A percentile compares a stretch with the other conserved stretches of the same genome.
phyloP scores from a whole-genome alignment of 2,888 invertebrate species.

The Aleiodes testaceus region DNA sequence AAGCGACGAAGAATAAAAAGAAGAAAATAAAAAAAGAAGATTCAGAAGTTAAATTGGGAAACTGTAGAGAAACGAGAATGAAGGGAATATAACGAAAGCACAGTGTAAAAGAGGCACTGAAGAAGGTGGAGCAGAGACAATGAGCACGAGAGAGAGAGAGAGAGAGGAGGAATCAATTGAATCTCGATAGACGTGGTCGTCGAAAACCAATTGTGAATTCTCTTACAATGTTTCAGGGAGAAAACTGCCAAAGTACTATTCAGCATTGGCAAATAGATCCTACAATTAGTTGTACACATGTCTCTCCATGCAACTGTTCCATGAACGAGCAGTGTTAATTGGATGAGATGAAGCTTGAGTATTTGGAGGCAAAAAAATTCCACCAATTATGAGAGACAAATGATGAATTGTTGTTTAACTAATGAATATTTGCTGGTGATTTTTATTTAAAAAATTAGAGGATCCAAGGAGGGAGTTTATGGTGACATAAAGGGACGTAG shows the following conservation, averaged over 20 bases:
- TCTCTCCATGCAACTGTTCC: slow-evolving; percentile 13
- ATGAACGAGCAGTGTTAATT: slow-evolving; percentile 17
- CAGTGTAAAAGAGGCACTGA: too few species aligned
- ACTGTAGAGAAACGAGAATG: slow-evolving; percentile 19
- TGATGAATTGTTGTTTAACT: background rate
- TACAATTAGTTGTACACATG: slow-evolving; percentile 38
- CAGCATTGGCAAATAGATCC: slow-evolving; percentile 38
- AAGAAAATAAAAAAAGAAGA: too few species aligned
- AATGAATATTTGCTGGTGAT: too few species aligned
- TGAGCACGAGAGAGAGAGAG: slow-evolving; percentile 1
- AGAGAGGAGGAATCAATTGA: slow-evolving; percentile 41
- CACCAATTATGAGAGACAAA: background rate
- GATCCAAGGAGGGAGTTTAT: too few species aligned
- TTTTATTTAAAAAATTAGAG: too few species aligned
- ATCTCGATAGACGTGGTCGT: slow-evolving; percentile 41
- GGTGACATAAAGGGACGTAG: too few species aligned
- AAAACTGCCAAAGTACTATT: slow-evolving; percentile 40
- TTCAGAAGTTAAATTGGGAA: background rate
- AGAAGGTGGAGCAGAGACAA: background rate
- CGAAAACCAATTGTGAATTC: slow-evolving; percentile 43
- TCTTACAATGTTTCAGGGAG: slow-evolving; percentile 40
- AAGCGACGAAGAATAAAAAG: background rate
- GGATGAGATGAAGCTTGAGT: slow-evolving; percentile 15
- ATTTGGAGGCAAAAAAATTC: background rate
- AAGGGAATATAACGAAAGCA: slow-evolving; percentile 18